Evolutionary conservation across 2,113 vertebrate genomes (phyloP).

Genomic region (Cranoglanis bouderius): DNA sequence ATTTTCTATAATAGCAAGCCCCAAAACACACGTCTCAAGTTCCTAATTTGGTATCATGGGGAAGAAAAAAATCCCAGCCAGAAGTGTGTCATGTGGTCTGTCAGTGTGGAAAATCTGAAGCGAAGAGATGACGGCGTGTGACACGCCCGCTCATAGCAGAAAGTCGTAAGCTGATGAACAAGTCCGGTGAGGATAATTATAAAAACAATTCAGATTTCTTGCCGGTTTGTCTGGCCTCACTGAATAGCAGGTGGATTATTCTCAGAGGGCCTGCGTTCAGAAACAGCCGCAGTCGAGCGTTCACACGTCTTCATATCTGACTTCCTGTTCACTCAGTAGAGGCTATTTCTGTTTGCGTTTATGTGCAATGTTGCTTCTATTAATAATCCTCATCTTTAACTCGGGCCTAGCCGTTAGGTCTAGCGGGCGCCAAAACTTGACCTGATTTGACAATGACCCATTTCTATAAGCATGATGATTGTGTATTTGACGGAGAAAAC

Average conservation of each 20-base stretch:
- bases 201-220: constrained; percentile 18
- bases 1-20: background rate
- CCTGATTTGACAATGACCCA: background rate
- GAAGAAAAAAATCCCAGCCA: background rate
- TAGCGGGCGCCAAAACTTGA: background rate
- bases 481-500: background rate
- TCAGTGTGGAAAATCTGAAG: background rate
- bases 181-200: constrained; percentile 41
- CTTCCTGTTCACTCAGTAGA: constrained; percentile 3
- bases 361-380: background rate
- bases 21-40: background rate
- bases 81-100: background rate
- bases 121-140: constrained; percentile 26
- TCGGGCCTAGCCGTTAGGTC: background rate
- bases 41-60: background rate
- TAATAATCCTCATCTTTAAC: background rate
- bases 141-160: constrained; percentile 21
- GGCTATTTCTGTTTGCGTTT: constrained; percentile 51
- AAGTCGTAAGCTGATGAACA: constrained; percentile 40
- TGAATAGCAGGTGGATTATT: constrained; percentile 33
- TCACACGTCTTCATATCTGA: background rate
- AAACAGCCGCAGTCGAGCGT: background rate
- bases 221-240: constrained; percentile 10
- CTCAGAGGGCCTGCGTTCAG: background rate
- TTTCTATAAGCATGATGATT: background rate